These are phyloP conservation scores for Eudorcas thomsonii DNA, from an alignment of 2,113 vertebrate species.

Conservation along the genomic window DNA sequence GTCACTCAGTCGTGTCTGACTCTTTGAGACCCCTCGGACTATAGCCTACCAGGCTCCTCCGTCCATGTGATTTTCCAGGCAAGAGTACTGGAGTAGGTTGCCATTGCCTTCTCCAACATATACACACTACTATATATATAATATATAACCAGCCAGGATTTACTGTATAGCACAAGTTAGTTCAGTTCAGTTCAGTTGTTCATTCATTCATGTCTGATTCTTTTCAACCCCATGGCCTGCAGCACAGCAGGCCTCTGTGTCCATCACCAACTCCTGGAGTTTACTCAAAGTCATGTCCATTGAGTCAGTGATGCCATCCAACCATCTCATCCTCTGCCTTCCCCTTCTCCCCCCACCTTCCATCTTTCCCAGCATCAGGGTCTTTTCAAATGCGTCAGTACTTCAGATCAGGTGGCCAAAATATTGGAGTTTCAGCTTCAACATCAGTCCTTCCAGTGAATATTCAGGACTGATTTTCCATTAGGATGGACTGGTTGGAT, in stretches of 20 bases:
- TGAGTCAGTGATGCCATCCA: background rate
- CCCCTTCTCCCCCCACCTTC: background rate
- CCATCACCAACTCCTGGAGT: background rate
- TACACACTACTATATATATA: background rate
- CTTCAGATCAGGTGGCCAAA: background rate
- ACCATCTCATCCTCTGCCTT: background rate
- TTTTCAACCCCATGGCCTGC: fast-evolving
- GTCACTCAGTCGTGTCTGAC: too few species aligned
- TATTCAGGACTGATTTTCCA: background rate
- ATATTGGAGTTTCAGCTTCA: background rate
- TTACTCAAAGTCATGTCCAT: background rate
- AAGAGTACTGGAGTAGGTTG: too few species aligned
- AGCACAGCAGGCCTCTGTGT: background rate
- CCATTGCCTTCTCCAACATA: background rate
- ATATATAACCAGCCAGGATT: background rate
- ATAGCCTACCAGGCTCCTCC: too few species aligned
- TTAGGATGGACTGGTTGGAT: background rate
- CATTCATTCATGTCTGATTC: fast-evolving
- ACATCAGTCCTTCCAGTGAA: background rate
- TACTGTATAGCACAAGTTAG: background rate
- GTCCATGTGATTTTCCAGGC: too few species aligned
- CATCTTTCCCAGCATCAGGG: background rate
- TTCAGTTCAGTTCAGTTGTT: background rate
- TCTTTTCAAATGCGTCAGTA: background rate
- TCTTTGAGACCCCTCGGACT: too few species aligned